These are phyloP conservation scores for Setipinna tenuifilis DNA, from an alignment of 2,797 vertebrate species.

Conservation along the genomic window DNA sequence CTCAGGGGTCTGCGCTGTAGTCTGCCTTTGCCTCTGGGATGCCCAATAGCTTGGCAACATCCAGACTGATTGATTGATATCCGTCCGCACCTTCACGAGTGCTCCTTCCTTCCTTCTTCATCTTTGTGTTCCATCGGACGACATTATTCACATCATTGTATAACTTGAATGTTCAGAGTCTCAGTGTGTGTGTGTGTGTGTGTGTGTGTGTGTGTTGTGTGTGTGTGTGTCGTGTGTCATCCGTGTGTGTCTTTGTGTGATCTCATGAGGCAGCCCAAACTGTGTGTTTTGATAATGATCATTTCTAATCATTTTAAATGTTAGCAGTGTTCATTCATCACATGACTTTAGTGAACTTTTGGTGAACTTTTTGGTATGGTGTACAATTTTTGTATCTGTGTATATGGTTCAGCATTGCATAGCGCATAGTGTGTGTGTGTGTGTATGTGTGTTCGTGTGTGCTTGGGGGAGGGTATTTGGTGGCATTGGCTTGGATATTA, in stretches of 20 bases:
- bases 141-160: background rate
- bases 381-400: too few species aligned
- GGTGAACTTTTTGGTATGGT: too few species aligned
- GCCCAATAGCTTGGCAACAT: background rate
- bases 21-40: background rate
- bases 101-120: background rate
- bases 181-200: background rate
- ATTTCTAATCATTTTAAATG: background rate
- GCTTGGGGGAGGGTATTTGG: too few species aligned
- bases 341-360: background rate
- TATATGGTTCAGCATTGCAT: too few species aligned
- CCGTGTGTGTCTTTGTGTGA: background rate
- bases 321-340: background rate
- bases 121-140: background rate
- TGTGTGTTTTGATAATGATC: background rate
- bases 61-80: background rate
- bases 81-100: background rate
- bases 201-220: too few species aligned
- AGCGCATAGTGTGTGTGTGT: slow-evolving; percentile 5
- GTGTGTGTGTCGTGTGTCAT: too few species aligned
- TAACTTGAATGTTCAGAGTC: background rate
- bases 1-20: background rate
- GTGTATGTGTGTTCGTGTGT: background rate
- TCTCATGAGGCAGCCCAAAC: background rate
- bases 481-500: too few species aligned